phyloP scores from a whole-genome alignment of 2,113 vertebrate genomes.

The Protobothrops flavoviridis region DNA sequence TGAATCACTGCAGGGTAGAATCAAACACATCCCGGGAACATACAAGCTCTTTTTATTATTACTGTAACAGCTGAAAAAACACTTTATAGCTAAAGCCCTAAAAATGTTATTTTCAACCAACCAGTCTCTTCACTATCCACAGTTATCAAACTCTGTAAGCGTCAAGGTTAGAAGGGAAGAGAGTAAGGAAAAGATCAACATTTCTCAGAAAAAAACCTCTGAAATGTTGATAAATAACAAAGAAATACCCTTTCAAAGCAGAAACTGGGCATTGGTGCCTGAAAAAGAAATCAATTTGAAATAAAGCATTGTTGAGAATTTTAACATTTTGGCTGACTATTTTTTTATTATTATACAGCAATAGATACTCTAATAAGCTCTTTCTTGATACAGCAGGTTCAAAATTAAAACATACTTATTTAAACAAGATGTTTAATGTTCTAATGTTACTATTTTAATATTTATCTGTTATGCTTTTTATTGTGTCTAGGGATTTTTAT shows the following conservation, averaged over 20 bases:
- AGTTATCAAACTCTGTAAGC: constrained; percentile 19
- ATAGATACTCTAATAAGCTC: constrained; percentile 27
- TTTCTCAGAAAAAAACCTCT: constrained; percentile 20
- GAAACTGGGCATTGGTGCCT: constrained; percentile 20
- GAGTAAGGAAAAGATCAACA: neutral
- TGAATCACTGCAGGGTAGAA: constrained; percentile 72
- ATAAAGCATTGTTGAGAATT: constrained; percentile 13
- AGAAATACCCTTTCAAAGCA: constrained; percentile 23
- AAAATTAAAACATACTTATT: constrained; percentile 25
- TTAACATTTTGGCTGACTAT: constrained; percentile 16
- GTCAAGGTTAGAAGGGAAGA: constrained; percentile 1
- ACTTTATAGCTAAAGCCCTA: constrained; percentile 42
- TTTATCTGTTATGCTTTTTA: neutral
- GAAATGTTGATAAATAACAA: constrained; percentile 40
- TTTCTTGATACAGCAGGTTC: neutral
- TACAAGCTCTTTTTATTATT: constrained; percentile 59
- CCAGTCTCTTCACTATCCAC: constrained; percentile 3
- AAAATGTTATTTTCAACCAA: constrained; percentile 42
- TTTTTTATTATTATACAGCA: constrained; percentile 16
- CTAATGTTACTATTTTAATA: neutral
- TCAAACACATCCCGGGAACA: constrained; percentile 67
- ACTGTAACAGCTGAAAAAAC: constrained; percentile 56
- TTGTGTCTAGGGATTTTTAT: neutral
- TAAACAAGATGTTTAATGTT: neutral
- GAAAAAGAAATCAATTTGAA: constrained; percentile 16